Percentiles rank a stretch among this genome's conserved stretches.
phyloP scores from a whole-genome alignment of 2,113 vertebrate genomes.

The Ranitomeya imitator region DNA sequence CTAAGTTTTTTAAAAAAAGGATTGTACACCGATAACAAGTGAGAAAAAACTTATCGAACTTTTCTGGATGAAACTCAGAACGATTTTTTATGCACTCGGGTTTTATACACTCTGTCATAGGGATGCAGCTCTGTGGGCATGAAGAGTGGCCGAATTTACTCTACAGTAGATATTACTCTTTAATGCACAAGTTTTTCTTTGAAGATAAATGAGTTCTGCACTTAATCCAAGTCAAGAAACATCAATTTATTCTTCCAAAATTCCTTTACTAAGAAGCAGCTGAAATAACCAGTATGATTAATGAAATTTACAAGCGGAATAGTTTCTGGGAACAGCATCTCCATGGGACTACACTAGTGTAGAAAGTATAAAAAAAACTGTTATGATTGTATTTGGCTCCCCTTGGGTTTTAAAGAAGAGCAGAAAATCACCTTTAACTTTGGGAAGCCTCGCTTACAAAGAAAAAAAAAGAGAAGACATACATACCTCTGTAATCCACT shows the following conservation, averaged over 20 bases:
- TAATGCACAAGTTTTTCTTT: not conserved
- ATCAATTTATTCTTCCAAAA: not conserved
- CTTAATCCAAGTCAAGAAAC: not conserved
- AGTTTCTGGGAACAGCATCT: slow-evolving; percentile 16
- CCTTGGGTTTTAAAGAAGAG: no score
- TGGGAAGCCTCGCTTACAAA: no score
- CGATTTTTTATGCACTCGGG: no score
- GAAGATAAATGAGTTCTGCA: not conserved
- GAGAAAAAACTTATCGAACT: no score
- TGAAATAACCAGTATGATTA: slow-evolving; percentile 4
- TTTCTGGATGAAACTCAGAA: no score
- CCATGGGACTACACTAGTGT: not conserved
- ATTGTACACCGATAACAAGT: no score
- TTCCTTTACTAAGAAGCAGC: not conserved
- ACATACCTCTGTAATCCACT: no score
- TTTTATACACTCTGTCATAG: no score
- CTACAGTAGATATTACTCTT: not conserved
- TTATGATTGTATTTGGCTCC: no score
- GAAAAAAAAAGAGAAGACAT: no score
- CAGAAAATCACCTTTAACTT: no score
- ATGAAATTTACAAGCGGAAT: slow-evolving; percentile 18
- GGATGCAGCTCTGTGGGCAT: not conserved
- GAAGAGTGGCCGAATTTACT: not conserved
- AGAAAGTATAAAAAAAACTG: slow-evolving; percentile 13
- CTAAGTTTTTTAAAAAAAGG: no score